Base-by-base conservation (phyloP, 2,888 invertebrate genomes). In the Unio delphinus region DNA sequence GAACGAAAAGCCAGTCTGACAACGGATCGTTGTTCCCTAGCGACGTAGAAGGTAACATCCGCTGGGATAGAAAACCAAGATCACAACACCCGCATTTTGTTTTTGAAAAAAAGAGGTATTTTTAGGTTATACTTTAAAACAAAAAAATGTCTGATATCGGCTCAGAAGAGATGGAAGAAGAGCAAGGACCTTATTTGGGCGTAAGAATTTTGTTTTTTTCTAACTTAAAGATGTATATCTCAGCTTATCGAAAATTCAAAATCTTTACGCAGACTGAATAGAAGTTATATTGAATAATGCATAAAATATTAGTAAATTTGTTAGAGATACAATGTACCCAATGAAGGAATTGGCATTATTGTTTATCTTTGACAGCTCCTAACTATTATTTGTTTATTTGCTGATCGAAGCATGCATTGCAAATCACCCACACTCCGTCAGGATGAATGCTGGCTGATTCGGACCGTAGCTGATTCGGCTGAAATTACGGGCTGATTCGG, bases 91-190 rank as follows among this genome's bases (percentile, higher is more conserved):
- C 15, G 18, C 26, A 5, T 30, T 20, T 30, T 61, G 26, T 20
- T 7, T 26, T 8, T 45, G 55, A 34, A 4, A 26, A 17, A 45
- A 34, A 23, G 63, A 34, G 55, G 26, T 26, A 15, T 58, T n/a
- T 30, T 68, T 20, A 34, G 59, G 7, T 34, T 60, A n/a, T 64
- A 62, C 65, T 34, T 34, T 15, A 18, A 62, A 80, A 80, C 69
- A 89, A 18, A 62, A 80, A 80, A 70, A 89, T 89, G 89, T 89
- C 89, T 62, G 86, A 87, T 64, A 76, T 81, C 17, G 89, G 86
- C 30, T 89, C 88, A 71, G 89, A 89, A 73, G 89, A 88, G 65
- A 84, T 83, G 80, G 89, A 89, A 57, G 89, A 88, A 74, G 89
- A 89, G 75, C 86, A 87, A 80, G 88, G 87, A 65, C 83, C 87